Conservation (phyloP, 2,113 vertebrate species). For the Otocyon megalotis region DNA sequence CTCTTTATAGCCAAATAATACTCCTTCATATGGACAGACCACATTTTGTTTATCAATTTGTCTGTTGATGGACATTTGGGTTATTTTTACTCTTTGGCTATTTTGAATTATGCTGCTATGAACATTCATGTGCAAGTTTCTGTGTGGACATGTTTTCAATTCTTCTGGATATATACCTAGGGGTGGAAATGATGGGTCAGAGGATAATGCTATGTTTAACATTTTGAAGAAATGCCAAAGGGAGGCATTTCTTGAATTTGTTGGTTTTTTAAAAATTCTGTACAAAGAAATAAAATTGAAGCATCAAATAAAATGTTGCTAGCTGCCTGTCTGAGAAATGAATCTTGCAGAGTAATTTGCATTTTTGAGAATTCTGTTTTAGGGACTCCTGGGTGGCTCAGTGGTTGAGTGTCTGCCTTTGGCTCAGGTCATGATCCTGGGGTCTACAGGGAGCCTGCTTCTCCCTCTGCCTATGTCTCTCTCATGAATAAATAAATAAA, state of each 20-base stretch:
- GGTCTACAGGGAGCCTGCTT: too few relatives aligned
- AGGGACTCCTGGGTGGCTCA: too few relatives aligned
- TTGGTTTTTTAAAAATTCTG: neutral
- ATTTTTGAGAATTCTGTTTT: neutral
- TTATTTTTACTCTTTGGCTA: neutral
- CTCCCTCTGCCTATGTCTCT: too few relatives aligned
- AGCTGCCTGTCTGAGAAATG: neutral
- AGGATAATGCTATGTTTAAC: neutral
- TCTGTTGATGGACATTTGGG: neutral
- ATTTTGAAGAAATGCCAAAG: neutral
- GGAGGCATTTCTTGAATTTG: neutral
- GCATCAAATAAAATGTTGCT: neutral
- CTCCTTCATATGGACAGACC: neutral
- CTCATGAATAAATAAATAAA: too few relatives aligned
- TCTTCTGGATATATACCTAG: neutral
- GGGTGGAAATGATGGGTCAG: neutral
- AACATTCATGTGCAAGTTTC: neutral
- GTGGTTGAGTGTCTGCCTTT: too few relatives aligned
- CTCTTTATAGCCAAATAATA: neutral
- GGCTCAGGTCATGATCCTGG: too few relatives aligned
- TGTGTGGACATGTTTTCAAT: rapidly evolving
- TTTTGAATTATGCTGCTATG: neutral
- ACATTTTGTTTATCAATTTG: neutral
- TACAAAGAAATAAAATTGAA: neutral
- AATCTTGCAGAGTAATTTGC: neutral